Evolutionary conservation across 2,797 vertebrate species (phyloP).

Genomic region (Rhabdomys pumilio): DNA sequence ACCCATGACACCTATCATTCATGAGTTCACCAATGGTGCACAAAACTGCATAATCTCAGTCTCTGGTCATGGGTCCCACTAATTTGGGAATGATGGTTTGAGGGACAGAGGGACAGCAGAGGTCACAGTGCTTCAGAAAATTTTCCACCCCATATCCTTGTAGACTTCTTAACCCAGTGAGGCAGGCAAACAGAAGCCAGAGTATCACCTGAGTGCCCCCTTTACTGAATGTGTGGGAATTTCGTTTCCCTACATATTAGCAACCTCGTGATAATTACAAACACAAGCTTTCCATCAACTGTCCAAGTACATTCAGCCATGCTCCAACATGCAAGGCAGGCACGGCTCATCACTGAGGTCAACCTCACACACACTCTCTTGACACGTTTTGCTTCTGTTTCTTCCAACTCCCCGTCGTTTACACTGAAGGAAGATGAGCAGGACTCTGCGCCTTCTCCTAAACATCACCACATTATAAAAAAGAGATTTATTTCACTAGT

Average conservation of each 20-base stretch:
- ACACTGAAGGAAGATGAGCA: background rate
- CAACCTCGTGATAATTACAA: background rate
- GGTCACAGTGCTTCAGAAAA: background rate
- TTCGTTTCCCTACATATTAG: background rate
- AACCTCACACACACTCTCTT: background rate
- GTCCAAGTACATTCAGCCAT: background rate
- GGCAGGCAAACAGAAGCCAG: background rate
- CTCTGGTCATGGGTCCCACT: background rate
- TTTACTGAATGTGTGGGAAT: background rate
- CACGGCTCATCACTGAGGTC: background rate
- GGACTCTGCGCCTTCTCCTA: background rate
- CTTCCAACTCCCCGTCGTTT: background rate
- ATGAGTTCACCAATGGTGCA: background rate
- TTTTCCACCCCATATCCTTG: background rate
- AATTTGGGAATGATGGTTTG: background rate
- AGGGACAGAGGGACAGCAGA: background rate
- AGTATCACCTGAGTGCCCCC: background rate
- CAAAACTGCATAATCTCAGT: background rate
- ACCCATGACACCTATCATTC: background rate
- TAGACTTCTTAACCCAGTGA: background rate
- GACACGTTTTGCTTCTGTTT: background rate
- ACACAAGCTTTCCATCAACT: background rate
- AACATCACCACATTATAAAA: background rate
- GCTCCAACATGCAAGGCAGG: background rate
- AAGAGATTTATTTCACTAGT: background rate